Evolutionary conservation across 1,140 invertebrate species (phyloP).

Genomic region (Eubasilissa regina): DNA sequence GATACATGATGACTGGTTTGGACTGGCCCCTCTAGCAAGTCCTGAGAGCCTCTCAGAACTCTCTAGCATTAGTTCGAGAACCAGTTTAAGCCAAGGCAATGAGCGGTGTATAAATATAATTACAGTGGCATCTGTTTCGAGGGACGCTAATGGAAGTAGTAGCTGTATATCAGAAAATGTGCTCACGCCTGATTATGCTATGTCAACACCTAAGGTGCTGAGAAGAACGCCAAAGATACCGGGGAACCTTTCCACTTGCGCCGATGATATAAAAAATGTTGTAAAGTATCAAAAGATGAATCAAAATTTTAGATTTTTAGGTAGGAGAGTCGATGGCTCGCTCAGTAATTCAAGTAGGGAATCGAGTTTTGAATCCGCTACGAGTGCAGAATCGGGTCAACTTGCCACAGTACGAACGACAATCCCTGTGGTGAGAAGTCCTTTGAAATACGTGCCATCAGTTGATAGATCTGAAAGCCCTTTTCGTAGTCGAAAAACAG

Average conservation of each 20-base stretch:
- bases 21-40: constrained; percentile 85
- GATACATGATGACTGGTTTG: constrained; percentile 77
- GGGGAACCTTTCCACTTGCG: constrained; percentile 77
- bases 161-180: constrained; percentile 40
- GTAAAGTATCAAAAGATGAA: constrained; percentile 74
- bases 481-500: constrained; percentile 43
- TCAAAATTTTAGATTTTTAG: constrained; percentile 69
- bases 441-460: constrained; percentile 56
- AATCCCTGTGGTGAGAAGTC: constrained; percentile 55
- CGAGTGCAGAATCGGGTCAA: constrained; percentile 63
- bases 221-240: constrained; percentile 78
- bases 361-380: constrained; percentile 72
- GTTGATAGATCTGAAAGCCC: constrained; percentile 56
- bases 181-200: constrained; percentile 63
- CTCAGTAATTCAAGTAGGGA: constrained; percentile 72
- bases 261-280: constrained; percentile 77
- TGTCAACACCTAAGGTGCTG: constrained; percentile 73
- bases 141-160: constrained; percentile 50
- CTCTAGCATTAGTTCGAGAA: constrained; percentile 77
- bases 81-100: constrained; percentile 67
- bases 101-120: constrained; percentile 64
- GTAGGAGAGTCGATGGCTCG: constrained; percentile 61
- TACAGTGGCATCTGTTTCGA: constrained; percentile 58
- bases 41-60: constrained; percentile 89
- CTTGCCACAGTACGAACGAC: constrained; percentile 52